Base-by-base conservation (phyloP, 2,797 vertebrate species). In the Mustela erminea region DNA sequence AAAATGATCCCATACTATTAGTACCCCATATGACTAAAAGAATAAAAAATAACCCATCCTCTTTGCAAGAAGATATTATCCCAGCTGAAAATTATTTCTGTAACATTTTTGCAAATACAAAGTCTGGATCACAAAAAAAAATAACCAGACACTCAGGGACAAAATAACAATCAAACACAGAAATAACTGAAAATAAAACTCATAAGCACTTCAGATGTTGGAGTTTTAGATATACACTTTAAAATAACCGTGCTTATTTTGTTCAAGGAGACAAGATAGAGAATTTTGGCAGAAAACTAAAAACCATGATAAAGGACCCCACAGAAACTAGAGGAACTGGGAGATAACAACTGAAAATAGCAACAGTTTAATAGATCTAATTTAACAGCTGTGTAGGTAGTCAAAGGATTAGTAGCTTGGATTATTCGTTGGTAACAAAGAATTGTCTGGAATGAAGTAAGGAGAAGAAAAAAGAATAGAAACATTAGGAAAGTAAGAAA, bases 111-210 rank as follows among this genome's bases (percentile, higher is more conserved):
- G 29, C 52, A 95, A 96, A 94, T 83, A 84, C 29, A 92, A 66
- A 77, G 32, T 83, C 86, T 95, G 60, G 41, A 3, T 90, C 8
- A n/a, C 5, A 43, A 23, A 54, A 72, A 90, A 92, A 96, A 93
- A 87, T 49, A 72, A 89, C 32, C 46, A 85, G 82, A 41, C n/a
- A 87, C 27, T 82, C 87, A 75, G 82, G 29, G 70, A 96, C 60
- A 94, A 95, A 77, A 75, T 81, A 91, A 85, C 62, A 81, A 92
- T 46, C 29, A 46, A 58, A 74, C 52, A 78, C 49, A 87, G 82
- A 93, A 91, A 87, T 83, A 89, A 92, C 25, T 85, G 20, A 84
- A 97, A 95, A 87, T 29, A 94, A 96, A 75, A 90, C 35, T 95
- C 38, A 70, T 7, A 89, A 70, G 46, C 23, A 64, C 85, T 92